Evolutionary conservation across 2,888 invertebrate genomes (phyloP), one percentile per base, ranked within the genome.

Genomic region (Cephus sareptanus): DNA sequence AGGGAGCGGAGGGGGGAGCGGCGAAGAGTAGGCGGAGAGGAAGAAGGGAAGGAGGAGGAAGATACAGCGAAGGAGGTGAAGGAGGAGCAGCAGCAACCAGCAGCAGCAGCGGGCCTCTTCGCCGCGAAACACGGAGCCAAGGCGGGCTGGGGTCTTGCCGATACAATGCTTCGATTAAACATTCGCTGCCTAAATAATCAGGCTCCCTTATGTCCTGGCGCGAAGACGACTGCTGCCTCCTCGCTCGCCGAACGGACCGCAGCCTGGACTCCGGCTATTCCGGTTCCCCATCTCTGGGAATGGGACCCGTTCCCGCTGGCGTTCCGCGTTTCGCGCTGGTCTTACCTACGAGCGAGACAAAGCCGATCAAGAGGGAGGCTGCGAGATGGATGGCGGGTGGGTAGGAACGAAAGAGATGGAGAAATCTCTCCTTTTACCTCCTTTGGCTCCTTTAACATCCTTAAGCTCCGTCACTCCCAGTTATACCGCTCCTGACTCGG

Each of bases 111-210:
- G 75, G 75, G 68, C n/a, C 31, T 69, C 69, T 77, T 75, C 75
- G n/a, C 34, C 69, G 69, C 56, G 69, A 73, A 76, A 74, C 75
- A 79, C 76, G 79, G 81, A 82, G 73, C 78, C 78, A 23, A 73
- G 79, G 75, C 79, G 76, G 33, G 73, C 78, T 81, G 81, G 83
- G 81, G 81, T 79, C n/a, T 79, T 83, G 83, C 85, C 88, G 91
- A 90, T 90, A 91, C 91, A 90, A 91, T 90, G 89, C 90, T 90
- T 89, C 89, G 91, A 91, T 91, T 90, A 91, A 91, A 89, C 89
- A 91, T 90, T 90, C 89, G 88, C 89, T 90, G 90, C 90, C 90
- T 90, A 91, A 91, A 91, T 91, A 91, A 90, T 90, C 90, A 90
- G 89, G 85, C 87, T 86, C 84, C 87, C 84, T 84, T 82, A 78